These are phyloP conservation scores for Liodrosophila aerea DNA, from an alignment of 2,888 invertebrate species.

Conservation along the genomic window DNA sequence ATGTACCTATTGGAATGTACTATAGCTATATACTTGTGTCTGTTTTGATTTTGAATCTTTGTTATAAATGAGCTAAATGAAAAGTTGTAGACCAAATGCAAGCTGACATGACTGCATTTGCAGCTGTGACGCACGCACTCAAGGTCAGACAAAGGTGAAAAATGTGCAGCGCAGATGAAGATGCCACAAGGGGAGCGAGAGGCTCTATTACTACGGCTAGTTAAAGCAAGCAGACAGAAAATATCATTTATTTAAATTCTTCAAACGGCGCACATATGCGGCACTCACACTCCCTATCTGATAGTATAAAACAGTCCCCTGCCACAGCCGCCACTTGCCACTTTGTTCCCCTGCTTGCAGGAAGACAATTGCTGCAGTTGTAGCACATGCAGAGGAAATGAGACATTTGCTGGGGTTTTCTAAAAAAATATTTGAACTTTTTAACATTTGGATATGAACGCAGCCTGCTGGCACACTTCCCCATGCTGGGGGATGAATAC, in stretches of 20 bases:
- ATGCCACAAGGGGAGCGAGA: conserved; percentile 28
- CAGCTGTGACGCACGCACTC: conserved; percentile 59
- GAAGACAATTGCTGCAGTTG: conserved; percentile 65
- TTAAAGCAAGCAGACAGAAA: too few relatives aligned
- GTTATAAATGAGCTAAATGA: conserved; percentile 57
- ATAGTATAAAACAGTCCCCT: not conserved
- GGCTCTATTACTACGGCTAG: too few relatives aligned
- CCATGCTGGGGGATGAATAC: conserved; percentile 31
- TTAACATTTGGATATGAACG: conserved; percentile 68
- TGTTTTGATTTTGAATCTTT: not conserved
- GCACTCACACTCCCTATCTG: conserved; percentile 3
- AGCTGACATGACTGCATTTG: conserved; percentile 39
- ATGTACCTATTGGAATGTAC: not conserved
- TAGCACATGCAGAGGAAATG: conserved; percentile 61
- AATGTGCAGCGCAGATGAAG: conserved; percentile 65
- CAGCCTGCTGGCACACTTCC: conserved; percentile 63
- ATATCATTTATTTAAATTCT: conserved; percentile 63
- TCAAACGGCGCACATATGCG: conserved; percentile 58
- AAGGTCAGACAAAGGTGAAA: conserved; percentile 76
- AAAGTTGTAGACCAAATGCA: conserved; percentile 53
- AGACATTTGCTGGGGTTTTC: conserved; percentile 66
- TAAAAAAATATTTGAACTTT: conserved; percentile 72
- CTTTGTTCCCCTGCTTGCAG: too few relatives aligned
- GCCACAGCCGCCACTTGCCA: conserved; percentile 29
- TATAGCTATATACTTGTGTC: too few relatives aligned